Percentiles rank a stretch among this genome's conserved stretches.
Conservation (phyloP, 2,797 vertebrate species). For the Florisuga fusca region DNA sequence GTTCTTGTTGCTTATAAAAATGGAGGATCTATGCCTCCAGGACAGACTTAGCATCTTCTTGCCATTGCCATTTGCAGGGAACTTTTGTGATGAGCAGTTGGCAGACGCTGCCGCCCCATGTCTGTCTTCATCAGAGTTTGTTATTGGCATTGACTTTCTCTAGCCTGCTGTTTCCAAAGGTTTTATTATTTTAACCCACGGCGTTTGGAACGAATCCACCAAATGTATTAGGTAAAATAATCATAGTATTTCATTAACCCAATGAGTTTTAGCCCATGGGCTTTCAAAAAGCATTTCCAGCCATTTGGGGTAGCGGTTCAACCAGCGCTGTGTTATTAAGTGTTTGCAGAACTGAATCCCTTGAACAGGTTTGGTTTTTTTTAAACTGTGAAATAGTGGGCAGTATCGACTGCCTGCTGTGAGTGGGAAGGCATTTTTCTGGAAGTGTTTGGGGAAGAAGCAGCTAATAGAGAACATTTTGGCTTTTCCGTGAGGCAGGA, state of each 20-base stretch:
- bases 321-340: conserved; percentile 9
- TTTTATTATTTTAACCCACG: not conserved
- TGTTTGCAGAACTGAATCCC: not conserved
- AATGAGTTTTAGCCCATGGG: not conserved
- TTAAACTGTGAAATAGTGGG: conserved; percentile 24
- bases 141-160: not conserved
- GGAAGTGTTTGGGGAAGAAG: not conserved
- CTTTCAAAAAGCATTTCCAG: conserved; percentile 1
- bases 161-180: not conserved
- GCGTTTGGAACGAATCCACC: not conserved
- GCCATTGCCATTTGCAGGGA: not conserved
- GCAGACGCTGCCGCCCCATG: rapidly evolving
- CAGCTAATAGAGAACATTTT: not conserved
- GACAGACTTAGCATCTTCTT: not conserved
- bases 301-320: not conserved
- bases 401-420: conserved; percentile 13
- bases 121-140: not conserved
- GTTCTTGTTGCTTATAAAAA: not conserved
- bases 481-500: not conserved
- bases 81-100: not conserved
- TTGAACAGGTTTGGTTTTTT: not conserved
- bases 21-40: not conserved
- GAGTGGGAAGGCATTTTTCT: conserved; percentile 45
- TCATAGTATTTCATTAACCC: not conserved
- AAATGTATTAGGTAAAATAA: conserved; percentile 8